Evolutionary conservation across 2,113 vertebrate genomes (phyloP).

Genomic region (Aptenodytes forsteri): DNA sequence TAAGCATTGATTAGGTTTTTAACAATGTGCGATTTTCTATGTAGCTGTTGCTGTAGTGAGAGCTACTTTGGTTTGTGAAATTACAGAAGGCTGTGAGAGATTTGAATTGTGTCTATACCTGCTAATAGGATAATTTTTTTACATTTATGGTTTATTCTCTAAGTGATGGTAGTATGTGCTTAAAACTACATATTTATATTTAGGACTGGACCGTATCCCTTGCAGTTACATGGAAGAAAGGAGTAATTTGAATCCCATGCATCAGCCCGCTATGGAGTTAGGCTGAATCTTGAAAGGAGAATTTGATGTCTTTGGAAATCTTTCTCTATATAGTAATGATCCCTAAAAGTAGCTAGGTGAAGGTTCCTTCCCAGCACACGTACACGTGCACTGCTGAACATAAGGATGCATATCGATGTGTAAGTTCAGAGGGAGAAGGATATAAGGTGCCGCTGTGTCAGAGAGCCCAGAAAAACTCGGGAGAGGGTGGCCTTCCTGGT

Average conservation of each 20-base stretch:
- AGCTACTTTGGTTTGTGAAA: slow-evolving; percentile 33
- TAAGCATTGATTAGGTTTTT: slow-evolving; percentile 80
- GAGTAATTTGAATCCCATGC: background rate
- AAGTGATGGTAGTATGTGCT: background rate
- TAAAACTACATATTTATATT: background rate
- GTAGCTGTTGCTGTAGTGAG: background rate
- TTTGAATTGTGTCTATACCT: background rate
- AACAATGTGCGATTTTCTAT: background rate
- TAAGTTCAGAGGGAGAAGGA: background rate
- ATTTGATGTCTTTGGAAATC: background rate
- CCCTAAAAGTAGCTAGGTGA: background rate
- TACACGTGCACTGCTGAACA: background rate
- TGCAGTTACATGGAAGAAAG: background rate
- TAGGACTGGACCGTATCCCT: background rate
- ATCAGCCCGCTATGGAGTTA: background rate
- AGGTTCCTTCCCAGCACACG: background rate
- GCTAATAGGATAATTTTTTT: background rate
- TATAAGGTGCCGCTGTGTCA: background rate
- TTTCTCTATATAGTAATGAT: background rate
- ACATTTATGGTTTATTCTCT: background rate
- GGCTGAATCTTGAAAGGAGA: background rate
- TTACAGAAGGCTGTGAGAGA: background rate
- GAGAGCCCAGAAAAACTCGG: background rate
- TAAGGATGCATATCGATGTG: background rate
- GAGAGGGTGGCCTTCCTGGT: background rate